These are phyloP conservation scores for Epizoanthus fatuus DNA, from an alignment of 92 coral and sea anemone species.

Conservation along the genomic window DNA sequence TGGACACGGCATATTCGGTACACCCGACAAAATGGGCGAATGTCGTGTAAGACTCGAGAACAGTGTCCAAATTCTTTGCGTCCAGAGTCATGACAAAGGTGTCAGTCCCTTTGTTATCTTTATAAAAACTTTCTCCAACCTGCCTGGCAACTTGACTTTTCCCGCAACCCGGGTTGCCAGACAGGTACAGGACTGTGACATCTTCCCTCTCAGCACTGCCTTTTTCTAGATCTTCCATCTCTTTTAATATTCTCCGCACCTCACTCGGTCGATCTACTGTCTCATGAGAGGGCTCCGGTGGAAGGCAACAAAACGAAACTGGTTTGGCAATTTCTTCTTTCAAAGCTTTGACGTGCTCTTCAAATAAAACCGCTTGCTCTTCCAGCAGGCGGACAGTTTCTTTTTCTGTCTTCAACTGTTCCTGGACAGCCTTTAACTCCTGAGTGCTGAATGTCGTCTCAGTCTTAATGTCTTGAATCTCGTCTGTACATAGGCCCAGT, in stretches of 20 bases:
- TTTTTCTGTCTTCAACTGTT: not conserved
- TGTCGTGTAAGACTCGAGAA: slow-evolving; percentile 39
- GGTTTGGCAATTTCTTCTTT: slow-evolving; percentile 42
- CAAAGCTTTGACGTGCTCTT: not conserved
- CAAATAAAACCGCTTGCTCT: not conserved
- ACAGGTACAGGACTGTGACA: slow-evolving; percentile 30
- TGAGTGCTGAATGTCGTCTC: not conserved
- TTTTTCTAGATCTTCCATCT: not conserved
- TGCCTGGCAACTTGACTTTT: slow-evolving; percentile 38
- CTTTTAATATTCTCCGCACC: slow-evolving; percentile 4
- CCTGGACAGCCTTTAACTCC: not conserved
- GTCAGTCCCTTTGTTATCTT: not conserved
- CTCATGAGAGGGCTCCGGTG: slow-evolving; percentile 49
- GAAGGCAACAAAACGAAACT: slow-evolving; percentile 39
- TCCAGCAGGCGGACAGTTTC: not conserved
- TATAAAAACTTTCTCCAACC: slow-evolving; percentile 26
- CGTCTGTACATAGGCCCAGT: slow-evolving; percentile 11
- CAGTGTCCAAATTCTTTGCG: slow-evolving; percentile 42
- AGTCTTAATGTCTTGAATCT: slow-evolving; percentile 5
- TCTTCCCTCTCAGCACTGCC: slow-evolving; percentile 2
- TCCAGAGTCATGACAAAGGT: slow-evolving; percentile 62
- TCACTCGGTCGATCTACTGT: slow-evolving; percentile 18
- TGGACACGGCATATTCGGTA: slow-evolving; percentile 11
- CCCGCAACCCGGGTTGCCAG: slow-evolving; percentile 62
- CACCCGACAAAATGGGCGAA: slow-evolving; percentile 37